Evolutionary conservation across 2,888 invertebrate species (phyloP).

Genomic region (Caradrina clavipalpis): DNA sequence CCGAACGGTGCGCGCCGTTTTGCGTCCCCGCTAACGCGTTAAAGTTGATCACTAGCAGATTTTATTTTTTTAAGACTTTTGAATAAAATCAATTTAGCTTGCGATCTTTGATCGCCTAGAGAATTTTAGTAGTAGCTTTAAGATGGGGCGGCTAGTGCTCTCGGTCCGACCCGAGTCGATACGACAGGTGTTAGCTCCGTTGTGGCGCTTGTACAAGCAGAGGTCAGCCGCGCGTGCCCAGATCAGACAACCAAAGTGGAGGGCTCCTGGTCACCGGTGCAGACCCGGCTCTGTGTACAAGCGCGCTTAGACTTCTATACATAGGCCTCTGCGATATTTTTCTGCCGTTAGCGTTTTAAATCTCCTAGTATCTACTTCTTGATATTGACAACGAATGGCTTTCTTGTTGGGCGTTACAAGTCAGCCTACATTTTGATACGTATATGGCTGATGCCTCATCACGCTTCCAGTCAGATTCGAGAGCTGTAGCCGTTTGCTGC

Average conservation of each 20-base stretch:
- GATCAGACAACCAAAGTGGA: slow-evolving; percentile 8
- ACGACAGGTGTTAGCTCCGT: slow-evolving; percentile 58
- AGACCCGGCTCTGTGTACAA: slow-evolving; percentile 36
- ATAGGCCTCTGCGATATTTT: slow-evolving; percentile 72
- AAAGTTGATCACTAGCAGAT: slow-evolving; percentile 88
- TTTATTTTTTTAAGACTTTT: slow-evolving; percentile 91
- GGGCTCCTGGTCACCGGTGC: slow-evolving; percentile 30
- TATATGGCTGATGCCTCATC: slow-evolving; percentile 71
- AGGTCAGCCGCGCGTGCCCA: slow-evolving; percentile 11
- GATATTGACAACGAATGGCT: slow-evolving; percentile 78
- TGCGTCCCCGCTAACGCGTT: slow-evolving; percentile 90
- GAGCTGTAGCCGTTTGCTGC: slow-evolving; percentile 83
- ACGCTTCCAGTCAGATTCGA: slow-evolving; percentile 77
- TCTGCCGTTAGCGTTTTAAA: slow-evolving; percentile 76
- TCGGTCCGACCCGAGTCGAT: slow-evolving; percentile 74
- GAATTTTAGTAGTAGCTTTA: slow-evolving; percentile 89
- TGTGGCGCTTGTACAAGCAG: slow-evolving; percentile 42
- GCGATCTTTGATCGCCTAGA: slow-evolving; percentile 90
- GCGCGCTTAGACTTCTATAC: slow-evolving; percentile 57
- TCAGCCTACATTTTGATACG: slow-evolving; percentile 72
- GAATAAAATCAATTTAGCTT: slow-evolving; percentile 89
- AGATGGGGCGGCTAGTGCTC: slow-evolving; percentile 87
- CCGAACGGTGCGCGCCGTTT: slow-evolving; percentile 95
- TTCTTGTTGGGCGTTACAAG: slow-evolving; percentile 67
- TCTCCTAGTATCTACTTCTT: slow-evolving; percentile 73